These are phyloP conservation scores for Pedionomus torquatus DNA, from an alignment of 2,113 vertebrate genomes.

Conservation along the genomic window DNA sequence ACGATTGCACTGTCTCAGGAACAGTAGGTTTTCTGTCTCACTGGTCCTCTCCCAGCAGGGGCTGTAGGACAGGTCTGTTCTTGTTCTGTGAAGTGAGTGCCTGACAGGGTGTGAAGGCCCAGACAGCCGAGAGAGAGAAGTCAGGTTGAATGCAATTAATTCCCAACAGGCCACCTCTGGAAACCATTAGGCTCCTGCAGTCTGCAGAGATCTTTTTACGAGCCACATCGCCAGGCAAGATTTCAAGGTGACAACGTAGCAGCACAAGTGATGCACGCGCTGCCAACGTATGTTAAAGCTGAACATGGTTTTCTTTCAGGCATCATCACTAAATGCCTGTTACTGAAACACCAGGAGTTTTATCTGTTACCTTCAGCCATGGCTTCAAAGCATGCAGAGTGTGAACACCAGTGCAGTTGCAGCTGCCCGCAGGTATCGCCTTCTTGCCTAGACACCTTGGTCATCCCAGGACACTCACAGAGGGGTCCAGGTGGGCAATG, in stretches of 20 bases:
- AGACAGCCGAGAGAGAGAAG: neutral
- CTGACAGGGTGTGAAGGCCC: rapidly evolving
- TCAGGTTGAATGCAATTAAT: neutral
- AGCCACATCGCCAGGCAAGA: neutral
- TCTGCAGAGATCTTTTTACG: neutral
- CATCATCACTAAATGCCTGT: neutral
- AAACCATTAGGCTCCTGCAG: neutral
- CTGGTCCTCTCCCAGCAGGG: rapidly evolving
- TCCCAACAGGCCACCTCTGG: neutral
- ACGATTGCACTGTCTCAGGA: rapidly evolving
- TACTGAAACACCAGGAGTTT: neutral
- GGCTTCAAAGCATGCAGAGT: neutral
- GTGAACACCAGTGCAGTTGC: neutral
- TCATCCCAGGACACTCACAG: neutral
- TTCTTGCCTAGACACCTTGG: neutral
- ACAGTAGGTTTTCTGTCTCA: neutral
- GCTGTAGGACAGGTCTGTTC: neutral
- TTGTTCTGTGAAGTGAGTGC: neutral
- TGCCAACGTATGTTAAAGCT: neutral
- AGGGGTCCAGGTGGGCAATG: rapidly evolving
- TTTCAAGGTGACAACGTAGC: neutral
- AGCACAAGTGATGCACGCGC: neutral
- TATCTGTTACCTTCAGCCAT: neutral
- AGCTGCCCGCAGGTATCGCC: rapidly evolving
- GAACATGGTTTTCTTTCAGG: neutral